Evolutionary conservation across 2,888 invertebrate genomes (phyloP), one percentile per base, ranked within the genome.

Genomic region (Blomia tropicalis): DNA sequence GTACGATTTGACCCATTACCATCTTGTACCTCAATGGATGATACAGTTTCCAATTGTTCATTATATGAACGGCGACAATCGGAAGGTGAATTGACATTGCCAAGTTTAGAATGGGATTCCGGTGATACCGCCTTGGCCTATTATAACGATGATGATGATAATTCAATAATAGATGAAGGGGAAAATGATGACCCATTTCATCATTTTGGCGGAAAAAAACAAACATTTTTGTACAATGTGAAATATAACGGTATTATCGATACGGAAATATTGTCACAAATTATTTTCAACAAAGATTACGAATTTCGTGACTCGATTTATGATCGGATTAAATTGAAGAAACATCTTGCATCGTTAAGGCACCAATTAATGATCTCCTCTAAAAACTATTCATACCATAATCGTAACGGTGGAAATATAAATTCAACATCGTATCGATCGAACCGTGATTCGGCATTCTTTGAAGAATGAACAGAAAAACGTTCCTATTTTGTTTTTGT

Each of bases 211-310:
- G 56, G 29, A 31, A 23, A 56, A 31, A 56, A 56, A 36, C 25
- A 56, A 14, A 29, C 56, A 14, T 3, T 29, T 27, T 14, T 47
- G 7, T 47, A 47, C 22, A 47, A 56, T 31, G 56, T 27, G 2
- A 27, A 56, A 27, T 56, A 56, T 25, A 29, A 23, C 3, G 19
- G 25, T n/a, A 7, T 54, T 5, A 36, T 56, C 11, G 56, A 56
- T 27, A 5, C 3, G 11, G 56, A 56, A 56, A 32, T 19, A 31
- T 11, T 56, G 2, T 31, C 56, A 4, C 56, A 27, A 14, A 56
- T 56, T 56, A 56, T 56, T 19, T 56, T 56, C 30, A 56, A 56
- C 23, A 56, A 56, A 36, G 29, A 56, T 36, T 56, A 29, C 19
- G 56, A 56, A 19, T 56, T 56, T 56, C 22, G 29, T 14, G 56